Conservation (phyloP, 2,888 invertebrate genomes). For the Aleiodes leptofemur region DNA sequence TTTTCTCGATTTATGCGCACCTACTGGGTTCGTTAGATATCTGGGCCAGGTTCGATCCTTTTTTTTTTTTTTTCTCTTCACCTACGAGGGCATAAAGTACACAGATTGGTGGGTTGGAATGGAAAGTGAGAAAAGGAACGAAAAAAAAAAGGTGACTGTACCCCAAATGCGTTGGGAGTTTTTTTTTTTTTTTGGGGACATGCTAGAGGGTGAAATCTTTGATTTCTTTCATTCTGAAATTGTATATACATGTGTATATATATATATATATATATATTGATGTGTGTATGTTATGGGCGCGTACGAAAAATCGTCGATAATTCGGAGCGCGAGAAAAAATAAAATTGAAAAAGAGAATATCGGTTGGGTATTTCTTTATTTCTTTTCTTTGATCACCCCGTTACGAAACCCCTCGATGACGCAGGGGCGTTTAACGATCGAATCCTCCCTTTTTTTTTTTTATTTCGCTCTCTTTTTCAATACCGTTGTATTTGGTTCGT, state of each 20-base stretch:
- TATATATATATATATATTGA: conserved; percentile 19
- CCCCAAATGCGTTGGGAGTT: conserved; percentile 42
- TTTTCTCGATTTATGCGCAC: conserved; percentile 62
- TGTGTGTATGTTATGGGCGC: conserved; percentile 44
- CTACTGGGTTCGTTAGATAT: conserved; percentile 59
- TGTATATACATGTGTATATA: neutral
- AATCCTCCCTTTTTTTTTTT: conserved; percentile 43
- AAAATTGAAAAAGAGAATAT: conserved; percentile 42
- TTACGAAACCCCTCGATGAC: conserved; percentile 49
- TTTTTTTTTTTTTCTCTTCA: conserved; percentile 27
- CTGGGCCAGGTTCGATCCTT: conserved; percentile 58
- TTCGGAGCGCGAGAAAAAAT: conserved; percentile 50
- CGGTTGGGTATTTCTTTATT: conserved; percentile 52
- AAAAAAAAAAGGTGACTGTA: conserved; percentile 46
- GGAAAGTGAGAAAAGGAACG: conserved; percentile 20
- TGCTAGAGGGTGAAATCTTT: conserved; percentile 51
- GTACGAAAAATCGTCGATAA: conserved; percentile 54
- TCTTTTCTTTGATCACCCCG: conserved; percentile 52
- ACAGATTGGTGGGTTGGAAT: conserved; percentile 46
- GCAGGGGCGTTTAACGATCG: conserved; percentile 58
- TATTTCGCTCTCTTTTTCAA: conserved; percentile 31
- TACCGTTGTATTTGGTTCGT: conserved; percentile 35
- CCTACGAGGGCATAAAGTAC: conserved; percentile 38
- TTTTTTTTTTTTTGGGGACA: conserved; percentile 37
- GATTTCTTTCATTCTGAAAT: conserved; percentile 55